Evolutionary conservation across 1,140 invertebrate genomes (phyloP), one percentile per base, ranked within the genome.

Genomic region (Mercenaria mercenaria): DNA sequence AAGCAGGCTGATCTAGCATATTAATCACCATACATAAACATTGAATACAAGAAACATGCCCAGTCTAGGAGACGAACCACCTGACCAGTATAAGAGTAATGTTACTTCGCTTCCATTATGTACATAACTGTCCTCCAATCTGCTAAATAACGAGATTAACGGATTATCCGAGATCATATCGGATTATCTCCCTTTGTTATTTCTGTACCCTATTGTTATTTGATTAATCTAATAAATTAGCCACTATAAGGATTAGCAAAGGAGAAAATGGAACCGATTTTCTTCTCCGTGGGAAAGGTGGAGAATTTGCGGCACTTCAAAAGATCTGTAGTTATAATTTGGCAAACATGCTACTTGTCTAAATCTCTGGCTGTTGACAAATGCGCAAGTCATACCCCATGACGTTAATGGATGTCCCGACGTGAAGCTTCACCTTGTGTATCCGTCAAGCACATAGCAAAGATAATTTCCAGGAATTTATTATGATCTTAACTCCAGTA

Each of bases 151-250:
- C 74, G 43, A 77, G 79, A 81, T 81, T 81, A 81, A 64, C 34
- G 52, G 79, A 59, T 81, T 81, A 81, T 37, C 52, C 29, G 26
- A 37, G 59, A 41, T 83, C 59, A 41, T 83, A 83, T 83, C 34
- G 41, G 56, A 64, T 64, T 83, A 69, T 43, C 81, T 67, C 56
- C 61, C 59, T 83, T 61, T 83, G 56, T 67, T 83, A 26, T 59
- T 81, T 81, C 79, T 81, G 32, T 61, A 3, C n/a, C 1, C 50
- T 37, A 23, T 81, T 59, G 50, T 59, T 61, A 37, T 4, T 83
- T 67, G 37, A 61, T 83, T 83, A 83, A 83, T 83, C 81, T 29
- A 83, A 83, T 83, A 83, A 83, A 69, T 20, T 32, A 83, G 81
- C 52, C 81, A 83, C 52, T 29, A 41, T 43, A 26, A 43, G 81